A percentile compares a stretch with the other conserved stretches of the same genome.
Evolutionary conservation across 2,888 invertebrate genomes (phyloP).

Genomic region (Strigamia transsilvanica): DNA sequence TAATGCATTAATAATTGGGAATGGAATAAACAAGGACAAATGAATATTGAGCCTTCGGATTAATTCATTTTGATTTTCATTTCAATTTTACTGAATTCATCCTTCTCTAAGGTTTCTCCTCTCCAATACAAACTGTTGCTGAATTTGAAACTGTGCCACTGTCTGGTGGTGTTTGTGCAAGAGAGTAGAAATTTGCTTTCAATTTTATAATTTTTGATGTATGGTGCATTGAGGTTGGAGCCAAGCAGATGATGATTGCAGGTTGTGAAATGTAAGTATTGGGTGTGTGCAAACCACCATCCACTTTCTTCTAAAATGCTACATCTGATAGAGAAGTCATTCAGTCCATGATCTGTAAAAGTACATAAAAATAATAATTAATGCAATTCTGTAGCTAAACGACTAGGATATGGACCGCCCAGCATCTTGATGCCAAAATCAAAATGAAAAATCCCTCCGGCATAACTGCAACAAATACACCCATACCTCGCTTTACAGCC

Average conservation of each 20-base stretch:
- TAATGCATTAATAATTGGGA: constrained; percentile 42
- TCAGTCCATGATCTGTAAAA: not conserved
- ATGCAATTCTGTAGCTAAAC: no score
- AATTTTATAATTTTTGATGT: not conserved
- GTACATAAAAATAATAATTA: not conserved
- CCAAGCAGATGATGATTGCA: constrained; percentile 48
- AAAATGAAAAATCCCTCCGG: no score
- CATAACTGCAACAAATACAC: no score
- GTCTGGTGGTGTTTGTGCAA: not conserved
- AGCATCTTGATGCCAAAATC: no score
- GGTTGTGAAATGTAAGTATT: not conserved
- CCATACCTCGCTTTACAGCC: no score
- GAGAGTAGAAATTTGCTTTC: not conserved
- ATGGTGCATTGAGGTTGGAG: constrained; percentile 26
- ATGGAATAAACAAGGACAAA: constrained; percentile 37
- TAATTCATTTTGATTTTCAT: constrained; percentile 12
- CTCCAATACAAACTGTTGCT: constrained; percentile 32
- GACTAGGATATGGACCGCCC: no score
- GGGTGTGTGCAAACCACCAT: constrained; percentile 7
- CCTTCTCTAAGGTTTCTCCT: not conserved
- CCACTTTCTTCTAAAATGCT: constrained; percentile 34
- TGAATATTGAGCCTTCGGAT: not conserved
- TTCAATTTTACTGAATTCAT: not conserved
- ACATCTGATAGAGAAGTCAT: not conserved
- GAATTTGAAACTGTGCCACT: not conserved